Conservation (phyloP, 2,113 vertebrate species). For the Gila orcuttii region DNA sequence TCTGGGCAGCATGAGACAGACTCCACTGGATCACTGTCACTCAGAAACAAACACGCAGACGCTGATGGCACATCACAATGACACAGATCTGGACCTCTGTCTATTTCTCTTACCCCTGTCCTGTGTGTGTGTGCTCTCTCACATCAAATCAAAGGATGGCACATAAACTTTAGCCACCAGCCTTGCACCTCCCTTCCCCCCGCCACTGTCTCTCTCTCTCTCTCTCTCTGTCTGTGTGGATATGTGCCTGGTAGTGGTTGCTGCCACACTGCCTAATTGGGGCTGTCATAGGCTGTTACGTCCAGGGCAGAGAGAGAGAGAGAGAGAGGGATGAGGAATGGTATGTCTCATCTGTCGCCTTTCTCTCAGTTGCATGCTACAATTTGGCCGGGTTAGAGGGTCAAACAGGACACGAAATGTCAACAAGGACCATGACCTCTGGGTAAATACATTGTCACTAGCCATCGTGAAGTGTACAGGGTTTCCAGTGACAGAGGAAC, state of each 20-base stretch:
- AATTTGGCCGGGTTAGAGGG: conserved; percentile 44
- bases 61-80: conserved; percentile 73
- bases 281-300: conserved; percentile 62
- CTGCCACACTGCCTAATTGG: conserved; percentile 63
- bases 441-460: conserved; percentile 12
- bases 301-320: conserved; percentile 36
- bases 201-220: conserved; percentile 1
- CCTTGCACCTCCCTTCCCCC: conserved; percentile 47
- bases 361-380: conserved; percentile 6
- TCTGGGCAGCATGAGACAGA: conserved; percentile 54
- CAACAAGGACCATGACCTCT: conserved; percentile 40
- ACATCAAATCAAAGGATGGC: conserved; percentile 71
- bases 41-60: conserved; percentile 70
- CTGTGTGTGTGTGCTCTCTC: conserved; percentile 66
- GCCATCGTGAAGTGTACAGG: background rate
- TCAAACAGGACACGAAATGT: conserved; percentile 47
- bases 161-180: conserved; percentile 68
- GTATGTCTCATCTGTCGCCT: conserved; percentile 25
- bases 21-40: conserved; percentile 74
- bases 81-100: conserved; percentile 75
- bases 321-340: conserved; percentile 32
- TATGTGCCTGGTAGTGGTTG: conserved; percentile 57
- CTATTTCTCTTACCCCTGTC: conserved; percentile 66
- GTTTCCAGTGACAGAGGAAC: background rate
- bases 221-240: conserved; percentile 44